Evolutionary conservation across 2,888 invertebrate species (phyloP), one percentile per base, ranked within the genome.

Genomic region (Drosophila maculinotata): DNA sequence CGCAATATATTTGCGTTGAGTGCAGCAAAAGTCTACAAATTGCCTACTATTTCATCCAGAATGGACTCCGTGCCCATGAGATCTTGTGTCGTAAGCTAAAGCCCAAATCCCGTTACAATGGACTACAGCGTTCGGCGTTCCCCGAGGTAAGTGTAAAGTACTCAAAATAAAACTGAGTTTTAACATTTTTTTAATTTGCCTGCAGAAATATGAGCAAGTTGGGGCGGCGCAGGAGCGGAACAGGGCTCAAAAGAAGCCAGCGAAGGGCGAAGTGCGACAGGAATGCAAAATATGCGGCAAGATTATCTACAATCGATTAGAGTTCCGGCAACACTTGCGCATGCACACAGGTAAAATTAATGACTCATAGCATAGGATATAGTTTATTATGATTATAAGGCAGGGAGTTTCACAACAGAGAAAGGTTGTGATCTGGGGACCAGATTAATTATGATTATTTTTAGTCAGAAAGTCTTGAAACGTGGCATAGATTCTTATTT

Each of bases 201-300:
- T 70, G 6, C 9, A 8, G 20, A 9, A 9, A 20, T 2, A 20
- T 20, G 20, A 20, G 20, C 20, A 4, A 2, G 20, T 44, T 20
- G 47, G 48, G 1, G 35, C 38, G 33, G 8, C 30, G 12, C 6
- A 28, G 3, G 12, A n/a, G 7, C 26, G n/a, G 23, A 45, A 26
- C 2, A 26, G 28, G 28, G 28, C n/a, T n/a, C n/a, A n/a, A n/a
- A n/a, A 49, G 14, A 75, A 65, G 41, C 33, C 44, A 0, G 5
- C 15, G 4, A 71, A 68, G 20, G 20, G 64, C 4, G 48, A 36
- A 1, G 47, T 70, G 51, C 79, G 83, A 5, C 89, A 82, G 54
- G 88, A 89, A 38, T 90, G 90, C 47, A 90, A 90, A 74, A 76
- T 89, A 14, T 90, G 90, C 39, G 81, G 83, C 9, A 79, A 58